A percentile compares a stretch with the other conserved stretches of the same genome.
Evolutionary conservation across 2,888 invertebrate species (phyloP).

Genomic region (Aphodius sticticus): DNA sequence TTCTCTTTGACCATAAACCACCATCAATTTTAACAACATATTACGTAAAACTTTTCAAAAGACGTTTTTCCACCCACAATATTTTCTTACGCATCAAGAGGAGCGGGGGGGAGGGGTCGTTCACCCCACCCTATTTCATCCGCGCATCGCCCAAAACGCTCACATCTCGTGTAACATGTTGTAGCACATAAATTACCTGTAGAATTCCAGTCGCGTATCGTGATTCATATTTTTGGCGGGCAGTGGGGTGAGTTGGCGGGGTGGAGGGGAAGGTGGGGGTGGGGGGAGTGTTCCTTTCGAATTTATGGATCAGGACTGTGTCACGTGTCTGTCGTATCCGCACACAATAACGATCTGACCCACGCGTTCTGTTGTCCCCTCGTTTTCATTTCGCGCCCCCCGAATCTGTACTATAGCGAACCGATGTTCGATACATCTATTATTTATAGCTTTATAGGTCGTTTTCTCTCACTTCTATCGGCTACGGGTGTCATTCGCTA

Average conservation of each 20-base stretch:
- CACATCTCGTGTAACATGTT: not conserved
- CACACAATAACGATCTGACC: slow-evolving; percentile 4
- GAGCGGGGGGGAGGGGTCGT: too few relatives aligned
- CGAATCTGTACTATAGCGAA: not conserved
- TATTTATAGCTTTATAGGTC: not conserved
- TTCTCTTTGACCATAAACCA: too few relatives aligned
- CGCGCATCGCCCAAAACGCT: too few relatives aligned
- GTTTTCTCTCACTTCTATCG: not conserved
- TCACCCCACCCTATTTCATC: too few relatives aligned
- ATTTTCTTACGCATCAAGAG: too few relatives aligned
- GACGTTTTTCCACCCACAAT: too few relatives aligned
- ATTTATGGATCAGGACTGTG: slow-evolving; percentile 4
- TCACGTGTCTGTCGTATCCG: not conserved
- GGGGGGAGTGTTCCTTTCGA: not conserved
- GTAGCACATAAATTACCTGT: not conserved
- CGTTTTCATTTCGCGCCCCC: not conserved
- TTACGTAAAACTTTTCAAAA: too few relatives aligned
- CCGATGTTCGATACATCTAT: not conserved
- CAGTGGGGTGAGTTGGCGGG: not conserved
- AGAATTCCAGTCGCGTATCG: not conserved
- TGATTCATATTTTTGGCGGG: not conserved
- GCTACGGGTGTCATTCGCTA: not conserved
- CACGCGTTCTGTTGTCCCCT: not conserved
- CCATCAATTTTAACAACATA: too few relatives aligned
- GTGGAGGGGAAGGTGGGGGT: not conserved